phyloP scores from a whole-genome alignment of 2,113 vertebrate genomes.

The Scolopax mira region DNA sequence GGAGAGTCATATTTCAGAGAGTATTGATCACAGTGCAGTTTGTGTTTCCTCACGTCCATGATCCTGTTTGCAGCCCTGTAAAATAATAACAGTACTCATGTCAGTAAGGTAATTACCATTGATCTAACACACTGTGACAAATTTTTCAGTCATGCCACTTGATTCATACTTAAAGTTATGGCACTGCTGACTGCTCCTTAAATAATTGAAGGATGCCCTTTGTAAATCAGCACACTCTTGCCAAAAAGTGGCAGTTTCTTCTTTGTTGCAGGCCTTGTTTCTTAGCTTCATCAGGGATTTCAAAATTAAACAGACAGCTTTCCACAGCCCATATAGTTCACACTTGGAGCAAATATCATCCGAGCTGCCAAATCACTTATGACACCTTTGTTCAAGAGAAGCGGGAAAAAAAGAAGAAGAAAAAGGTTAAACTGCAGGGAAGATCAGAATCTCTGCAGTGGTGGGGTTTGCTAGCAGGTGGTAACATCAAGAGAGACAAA shows the following conservation, averaged over 20 bases:
- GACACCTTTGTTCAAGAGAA: slow-evolving; percentile 32
- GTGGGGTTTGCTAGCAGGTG: background rate
- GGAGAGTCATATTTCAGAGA: slow-evolving; percentile 90
- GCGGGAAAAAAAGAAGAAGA: background rate
- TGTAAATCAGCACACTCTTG: slow-evolving; percentile 68
- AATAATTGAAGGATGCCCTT: slow-evolving; percentile 76
- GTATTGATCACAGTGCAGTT: slow-evolving; percentile 89
- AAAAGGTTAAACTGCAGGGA: slow-evolving; percentile 14
- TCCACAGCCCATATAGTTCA: slow-evolving; percentile 24
- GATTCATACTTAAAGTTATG: slow-evolving; percentile 88
- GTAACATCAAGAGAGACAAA: background rate
- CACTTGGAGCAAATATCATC: slow-evolving; percentile 24
- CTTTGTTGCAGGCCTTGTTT: slow-evolving; percentile 64
- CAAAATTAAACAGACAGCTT: slow-evolving; percentile 68
- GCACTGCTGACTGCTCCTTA: slow-evolving; percentile 73
- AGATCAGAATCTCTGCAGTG: background rate
- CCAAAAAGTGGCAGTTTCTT: slow-evolving; percentile 65
- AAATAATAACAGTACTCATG: slow-evolving; percentile 98
- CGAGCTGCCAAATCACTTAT: slow-evolving; percentile 46
- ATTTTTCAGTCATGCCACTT: slow-evolving; percentile 83
- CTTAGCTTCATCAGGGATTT: slow-evolving; percentile 66
- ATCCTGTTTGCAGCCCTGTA: slow-evolving; percentile 95
- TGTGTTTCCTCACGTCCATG: slow-evolving; percentile 83
- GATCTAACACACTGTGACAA: slow-evolving; percentile 93
- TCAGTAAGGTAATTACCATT: slow-evolving; percentile 98